phyloP scores from a whole-genome alignment of 2,797 vertebrate genomes.

The Coregonus suidteri region DNA sequence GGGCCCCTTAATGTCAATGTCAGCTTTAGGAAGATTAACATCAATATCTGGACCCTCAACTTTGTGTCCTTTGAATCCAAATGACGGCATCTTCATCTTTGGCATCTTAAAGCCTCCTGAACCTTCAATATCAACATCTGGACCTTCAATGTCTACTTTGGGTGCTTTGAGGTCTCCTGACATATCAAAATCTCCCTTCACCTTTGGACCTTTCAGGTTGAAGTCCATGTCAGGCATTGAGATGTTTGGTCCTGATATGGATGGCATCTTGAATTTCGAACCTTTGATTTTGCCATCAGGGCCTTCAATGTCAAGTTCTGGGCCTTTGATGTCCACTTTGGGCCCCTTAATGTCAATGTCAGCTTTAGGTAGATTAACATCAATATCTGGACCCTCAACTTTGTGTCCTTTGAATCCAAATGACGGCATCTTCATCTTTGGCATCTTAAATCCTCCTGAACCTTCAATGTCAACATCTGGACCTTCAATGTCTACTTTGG shows the following conservation, averaged over 20 bases:
- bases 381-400: conserved; percentile 46
- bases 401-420: conserved; percentile 33
- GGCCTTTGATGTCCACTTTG: not conserved
- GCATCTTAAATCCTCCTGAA: conserved; percentile 16
- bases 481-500: conserved; percentile 28
- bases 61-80: too few species aligned
- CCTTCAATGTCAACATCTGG: conserved; percentile 24
- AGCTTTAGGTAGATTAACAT: conserved; percentile 22
- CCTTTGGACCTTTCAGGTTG: conserved; percentile 2
- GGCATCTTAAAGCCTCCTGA: too few species aligned
- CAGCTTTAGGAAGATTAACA: too few species aligned
- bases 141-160: too few species aligned
- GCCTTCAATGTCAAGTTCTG: conserved; percentile 37
- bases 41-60: too few species aligned
- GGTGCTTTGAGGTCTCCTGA: not conserved
- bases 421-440: conserved; percentile 32
- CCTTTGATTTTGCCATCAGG: conserved; percentile 19
- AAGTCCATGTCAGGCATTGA: conserved; percentile 17
- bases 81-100: too few species aligned
- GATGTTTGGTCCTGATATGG: conserved; percentile 8
- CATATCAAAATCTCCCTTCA: conserved; percentile 8
- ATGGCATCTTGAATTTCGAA: conserved; percentile 7
- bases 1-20: too few species aligned
- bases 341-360: conserved; percentile 34
- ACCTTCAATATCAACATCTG: too few species aligned